Conservation (phyloP, 2,113 vertebrate species). For the Tetrax tetrax region DNA sequence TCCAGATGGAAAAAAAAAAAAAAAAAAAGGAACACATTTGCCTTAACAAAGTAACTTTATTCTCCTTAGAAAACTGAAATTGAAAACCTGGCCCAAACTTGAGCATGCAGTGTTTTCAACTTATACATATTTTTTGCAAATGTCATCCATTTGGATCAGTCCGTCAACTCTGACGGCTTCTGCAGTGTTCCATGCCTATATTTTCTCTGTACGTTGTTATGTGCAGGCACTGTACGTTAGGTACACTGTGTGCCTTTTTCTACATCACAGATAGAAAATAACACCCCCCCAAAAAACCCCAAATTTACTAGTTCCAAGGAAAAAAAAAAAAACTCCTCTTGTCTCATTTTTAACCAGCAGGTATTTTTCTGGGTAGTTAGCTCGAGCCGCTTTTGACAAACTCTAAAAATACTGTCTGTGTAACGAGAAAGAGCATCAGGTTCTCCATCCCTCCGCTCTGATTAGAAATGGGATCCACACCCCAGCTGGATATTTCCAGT, state of each 20-base stretch:
- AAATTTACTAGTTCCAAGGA: slow-evolving; percentile 2
- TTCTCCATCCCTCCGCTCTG: background rate
- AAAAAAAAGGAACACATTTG: background rate
- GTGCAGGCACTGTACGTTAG: background rate
- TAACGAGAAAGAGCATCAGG: background rate
- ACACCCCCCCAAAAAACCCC: background rate
- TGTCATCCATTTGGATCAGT: slow-evolving; percentile 61
- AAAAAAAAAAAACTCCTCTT: background rate
- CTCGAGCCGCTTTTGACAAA: slow-evolving; percentile 21
- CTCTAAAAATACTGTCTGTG: background rate
- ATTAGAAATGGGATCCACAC: slow-evolving; percentile 41
- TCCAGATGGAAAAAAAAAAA: background rate
- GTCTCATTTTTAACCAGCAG: background rate
- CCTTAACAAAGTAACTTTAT: slow-evolving; percentile 17
- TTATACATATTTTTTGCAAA: background rate
- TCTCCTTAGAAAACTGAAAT: slow-evolving; percentile 43
- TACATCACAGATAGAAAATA: background rate
- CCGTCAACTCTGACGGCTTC: slow-evolving; percentile 71
- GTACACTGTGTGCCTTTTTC: background rate
- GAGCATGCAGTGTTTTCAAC: background rate
- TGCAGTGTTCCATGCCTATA: background rate
- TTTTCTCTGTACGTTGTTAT: background rate
- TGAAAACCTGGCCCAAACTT: slow-evolving; percentile 7
- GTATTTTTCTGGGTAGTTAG: slow-evolving; percentile 23
- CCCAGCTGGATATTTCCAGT: slow-evolving; percentile 43